Base-by-base conservation (phyloP, 2,113 vertebrate species). In the Dasyurus viverrinus region DNA sequence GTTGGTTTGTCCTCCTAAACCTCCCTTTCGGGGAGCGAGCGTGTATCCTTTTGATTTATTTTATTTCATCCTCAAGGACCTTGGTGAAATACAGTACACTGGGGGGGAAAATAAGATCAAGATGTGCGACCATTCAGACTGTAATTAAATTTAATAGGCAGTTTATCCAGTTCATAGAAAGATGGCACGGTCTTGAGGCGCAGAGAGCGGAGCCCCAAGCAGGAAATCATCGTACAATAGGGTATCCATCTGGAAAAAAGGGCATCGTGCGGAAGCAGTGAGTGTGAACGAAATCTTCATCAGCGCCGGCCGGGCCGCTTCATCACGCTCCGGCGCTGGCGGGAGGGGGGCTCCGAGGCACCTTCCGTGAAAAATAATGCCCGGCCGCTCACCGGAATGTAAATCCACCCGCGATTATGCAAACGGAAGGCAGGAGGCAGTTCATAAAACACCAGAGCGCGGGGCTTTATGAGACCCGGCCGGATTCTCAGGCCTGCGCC, bases 61-160 rank as follows among this genome's bases (percentile, higher is more conserved):
- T 97, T 94, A 96, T 95, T 96, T 98, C 97, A 97, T 98, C 97
- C 98, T 98, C 97, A 97, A 98, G 97, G 98, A 98, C 98, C 97
- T 97, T 97, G 97, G 98, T 97, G 98, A 98, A 98, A 98, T 97
- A 96, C 98, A 97, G 98, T 95, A 95, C 98, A 98, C 98, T 97
- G 92, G 57, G 97, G 98, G 96, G 98, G 96, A 97, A 97, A 97
- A 96, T 96, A 95, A 98, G 98, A 98, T 98, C 98, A 98, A 98
- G 98, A 98, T 97, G 97, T 98, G 98, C 92, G 98, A 98, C 98
- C 98, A 98, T 98, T 98, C 95, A 68, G 97, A 97, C 97, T 98
- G 98, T 98, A 98, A 99, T 99, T 99, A 98, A 98, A 99, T 98
- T 98, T 98, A 99, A 98, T 98, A 98, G 98, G 98, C 98, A 98